Evolutionary conservation across 2,113 vertebrate species (phyloP).

Genomic region (Sterna hirundo): DNA sequence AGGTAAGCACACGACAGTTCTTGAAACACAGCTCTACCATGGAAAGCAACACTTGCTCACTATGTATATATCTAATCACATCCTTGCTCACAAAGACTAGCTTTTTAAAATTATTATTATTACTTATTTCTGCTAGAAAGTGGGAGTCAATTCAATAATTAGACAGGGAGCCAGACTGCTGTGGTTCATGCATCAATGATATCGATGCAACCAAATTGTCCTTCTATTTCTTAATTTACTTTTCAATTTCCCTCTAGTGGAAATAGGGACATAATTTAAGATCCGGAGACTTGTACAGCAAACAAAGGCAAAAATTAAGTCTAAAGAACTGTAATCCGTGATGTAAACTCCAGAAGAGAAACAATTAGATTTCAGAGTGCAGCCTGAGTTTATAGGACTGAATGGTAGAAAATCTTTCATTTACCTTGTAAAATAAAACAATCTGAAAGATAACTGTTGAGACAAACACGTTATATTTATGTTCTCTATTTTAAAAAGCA

Average conservation of each 20-base stretch:
- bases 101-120: background rate
- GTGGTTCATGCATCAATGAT: background rate
- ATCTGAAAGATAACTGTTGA: background rate
- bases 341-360: background rate
- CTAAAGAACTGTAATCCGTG: background rate
- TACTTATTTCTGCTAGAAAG: background rate
- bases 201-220: background rate
- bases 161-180: background rate
- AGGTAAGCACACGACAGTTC: background rate
- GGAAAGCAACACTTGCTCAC: background rate
- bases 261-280: constrained; percentile 11
- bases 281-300: background rate
- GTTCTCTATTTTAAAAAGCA: background rate
- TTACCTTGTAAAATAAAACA: background rate
- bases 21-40: background rate
- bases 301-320: background rate
- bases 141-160: constrained; percentile 3
- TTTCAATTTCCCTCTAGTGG: background rate
- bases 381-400: background rate
- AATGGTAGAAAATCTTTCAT: background rate
- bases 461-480: background rate
- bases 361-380: background rate
- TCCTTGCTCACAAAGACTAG: background rate
- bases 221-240: constrained; percentile 8
- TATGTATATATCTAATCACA: background rate